Percentiles rank a stretch among this genome's conserved stretches.
phyloP scores from a whole-genome alignment of 1,140 invertebrate genomes.

The Lysiphlebus fabarum region DNA sequence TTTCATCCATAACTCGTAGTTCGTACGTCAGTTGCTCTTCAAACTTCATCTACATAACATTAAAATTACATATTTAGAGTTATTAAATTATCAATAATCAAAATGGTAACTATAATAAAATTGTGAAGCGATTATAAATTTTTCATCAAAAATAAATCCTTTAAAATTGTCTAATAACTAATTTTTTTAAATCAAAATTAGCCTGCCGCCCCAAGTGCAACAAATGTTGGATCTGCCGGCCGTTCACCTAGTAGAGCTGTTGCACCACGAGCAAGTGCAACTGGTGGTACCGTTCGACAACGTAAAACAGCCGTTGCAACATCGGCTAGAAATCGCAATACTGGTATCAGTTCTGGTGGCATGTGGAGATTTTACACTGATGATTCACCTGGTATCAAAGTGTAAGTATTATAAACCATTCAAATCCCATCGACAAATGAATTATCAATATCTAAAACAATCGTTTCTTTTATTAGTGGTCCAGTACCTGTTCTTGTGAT shows the following conservation, averaged over 20 bases:
- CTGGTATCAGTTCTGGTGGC: constrained; percentile 84
- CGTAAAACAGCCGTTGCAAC: constrained; percentile 73
- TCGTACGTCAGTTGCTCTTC: too few species aligned
- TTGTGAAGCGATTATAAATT: too few species aligned
- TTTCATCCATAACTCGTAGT: too few species aligned
- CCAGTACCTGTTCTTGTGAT: constrained; percentile 99
- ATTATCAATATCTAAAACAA: too few species aligned
- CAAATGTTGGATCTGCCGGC: constrained; percentile 78
- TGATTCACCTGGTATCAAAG: constrained; percentile 99
- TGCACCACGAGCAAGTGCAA: constrained; percentile 63
- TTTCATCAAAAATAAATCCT: too few species aligned
- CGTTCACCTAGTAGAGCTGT: constrained; percentile 77
- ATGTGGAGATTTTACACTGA: constrained; percentile 99
- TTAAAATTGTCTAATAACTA: too few species aligned
- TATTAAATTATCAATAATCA: too few species aligned
- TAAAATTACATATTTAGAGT: too few species aligned
- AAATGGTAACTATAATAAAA: too few species aligned
- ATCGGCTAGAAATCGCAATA: constrained; percentile 71
- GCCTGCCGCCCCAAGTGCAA: constrained; percentile 89
- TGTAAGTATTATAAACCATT: constrained; percentile 63
- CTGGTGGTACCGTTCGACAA: constrained; percentile 78
- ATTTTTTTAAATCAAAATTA: constrained; percentile 43
- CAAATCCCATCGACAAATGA: too few species aligned
- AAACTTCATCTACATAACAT: too few species aligned
- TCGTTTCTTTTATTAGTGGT: constrained; percentile 67